Evolutionary conservation across 2,888 invertebrate genomes (phyloP).

Genomic region (Hypomecis atomaria): DNA sequence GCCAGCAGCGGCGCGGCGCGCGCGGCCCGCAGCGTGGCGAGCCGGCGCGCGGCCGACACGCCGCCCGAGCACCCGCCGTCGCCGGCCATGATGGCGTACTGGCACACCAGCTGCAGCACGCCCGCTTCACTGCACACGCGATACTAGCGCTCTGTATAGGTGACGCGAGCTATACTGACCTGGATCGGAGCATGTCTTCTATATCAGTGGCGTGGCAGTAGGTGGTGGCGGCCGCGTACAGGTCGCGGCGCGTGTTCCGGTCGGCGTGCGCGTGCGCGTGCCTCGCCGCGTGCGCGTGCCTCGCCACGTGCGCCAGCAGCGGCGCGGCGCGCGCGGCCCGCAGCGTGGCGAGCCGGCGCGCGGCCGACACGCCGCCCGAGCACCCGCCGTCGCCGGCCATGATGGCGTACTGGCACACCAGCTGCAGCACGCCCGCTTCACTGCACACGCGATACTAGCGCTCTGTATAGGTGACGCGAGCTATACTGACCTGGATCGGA

Average conservation of each 20-base stretch:
- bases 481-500: conserved; percentile 58
- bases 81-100: conserved; percentile 50
- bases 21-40: conserved; percentile 59
- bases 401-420: conserved; percentile 54
- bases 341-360: conserved; percentile 59
- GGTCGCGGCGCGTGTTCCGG: conserved; percentile 50
- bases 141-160: not conserved
- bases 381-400: conserved; percentile 51
- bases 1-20: conserved; percentile 56
- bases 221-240: conserved; percentile 64
- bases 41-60: conserved; percentile 55
- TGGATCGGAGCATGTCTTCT: conserved; percentile 43
- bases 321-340: conserved; percentile 54
- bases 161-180: no score
- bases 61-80: conserved; percentile 53
- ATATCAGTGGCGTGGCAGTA: conserved; percentile 45
- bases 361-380: conserved; percentile 53
- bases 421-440: conserved; percentile 64
- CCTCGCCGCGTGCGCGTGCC: conserved; percentile 52
- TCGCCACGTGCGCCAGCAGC: conserved; percentile 57
- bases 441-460: no score
- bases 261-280: conserved; percentile 55
- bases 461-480: no score
- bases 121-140: conserved; percentile 57
- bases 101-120: conserved; percentile 61